Evolutionary conservation across 2,797 vertebrate genomes (phyloP).

Genomic region (Clarias laeviceps): DNA sequence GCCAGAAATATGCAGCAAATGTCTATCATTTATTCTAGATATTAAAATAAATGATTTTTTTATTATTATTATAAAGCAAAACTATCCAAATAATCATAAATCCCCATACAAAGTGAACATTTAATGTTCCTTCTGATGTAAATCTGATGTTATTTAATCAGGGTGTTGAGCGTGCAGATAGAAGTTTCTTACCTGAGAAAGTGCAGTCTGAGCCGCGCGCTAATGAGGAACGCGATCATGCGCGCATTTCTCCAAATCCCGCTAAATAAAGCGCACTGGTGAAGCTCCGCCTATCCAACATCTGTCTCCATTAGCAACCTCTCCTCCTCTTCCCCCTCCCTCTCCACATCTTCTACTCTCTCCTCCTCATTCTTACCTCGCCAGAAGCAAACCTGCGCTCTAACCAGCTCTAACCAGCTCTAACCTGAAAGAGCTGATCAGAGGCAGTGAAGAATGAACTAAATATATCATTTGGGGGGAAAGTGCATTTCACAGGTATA

Average conservation of each 20-base stretch:
- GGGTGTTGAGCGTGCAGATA: not conserved
- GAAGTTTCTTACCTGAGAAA: constrained; percentile 38
- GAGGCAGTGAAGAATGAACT: not conserved
- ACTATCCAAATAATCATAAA: not conserved
- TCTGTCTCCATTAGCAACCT: not conserved
- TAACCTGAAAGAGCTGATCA: not conserved
- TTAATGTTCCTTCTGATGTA: not conserved
- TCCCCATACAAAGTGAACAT: not conserved
- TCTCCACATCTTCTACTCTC: no score
- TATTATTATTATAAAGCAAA: not conserved
- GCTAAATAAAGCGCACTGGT: constrained; percentile 22
- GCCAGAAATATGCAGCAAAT: not conserved
- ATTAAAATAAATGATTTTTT: not conserved
- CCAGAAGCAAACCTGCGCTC: not conserved
- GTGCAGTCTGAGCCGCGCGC: not conserved
- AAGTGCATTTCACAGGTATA: not conserved
- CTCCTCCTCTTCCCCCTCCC: not conserved
- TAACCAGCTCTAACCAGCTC: no score
- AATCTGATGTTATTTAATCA: not conserved
- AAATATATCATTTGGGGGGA: no score
- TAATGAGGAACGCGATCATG: constrained; percentile 11
- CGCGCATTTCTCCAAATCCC: not conserved
- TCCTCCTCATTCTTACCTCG: not conserved
- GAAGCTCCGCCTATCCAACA: constrained; percentile 2
- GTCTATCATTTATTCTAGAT: not conserved